phyloP scores from a whole-genome alignment of 2,888 invertebrate species.

The Bimastos eiseni region DNA sequence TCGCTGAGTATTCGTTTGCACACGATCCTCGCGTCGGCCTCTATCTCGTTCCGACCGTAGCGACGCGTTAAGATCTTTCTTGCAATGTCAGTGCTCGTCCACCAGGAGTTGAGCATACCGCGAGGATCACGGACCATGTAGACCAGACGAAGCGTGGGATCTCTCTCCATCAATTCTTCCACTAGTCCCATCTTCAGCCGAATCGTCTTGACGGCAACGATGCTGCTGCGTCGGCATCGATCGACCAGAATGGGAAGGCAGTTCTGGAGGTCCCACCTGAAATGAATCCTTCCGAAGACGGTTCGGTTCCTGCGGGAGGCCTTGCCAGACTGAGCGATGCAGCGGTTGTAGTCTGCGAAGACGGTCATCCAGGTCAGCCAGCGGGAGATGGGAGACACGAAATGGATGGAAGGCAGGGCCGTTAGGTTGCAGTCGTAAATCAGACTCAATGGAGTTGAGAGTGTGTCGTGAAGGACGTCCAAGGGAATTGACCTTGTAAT shows the following conservation, averaged over 20 bases:
- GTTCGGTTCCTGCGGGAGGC: background rate
- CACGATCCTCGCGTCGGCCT: background rate
- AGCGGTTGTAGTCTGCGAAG: background rate
- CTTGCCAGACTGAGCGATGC: background rate
- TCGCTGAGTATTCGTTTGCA: background rate
- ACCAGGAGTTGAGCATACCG: conserved; percentile 20
- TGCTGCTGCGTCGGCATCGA: background rate
- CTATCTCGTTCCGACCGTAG: background rate
- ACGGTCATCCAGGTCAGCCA: background rate
- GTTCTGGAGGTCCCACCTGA: background rate
- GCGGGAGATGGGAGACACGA: background rate
- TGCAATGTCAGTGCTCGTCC: background rate
- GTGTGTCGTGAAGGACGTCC: background rate
- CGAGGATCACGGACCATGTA: background rate
- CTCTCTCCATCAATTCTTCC: background rate
- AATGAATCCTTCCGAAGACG: background rate
- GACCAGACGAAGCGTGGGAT: background rate
- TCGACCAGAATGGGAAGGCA: background rate
- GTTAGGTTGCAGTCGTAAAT: background rate
- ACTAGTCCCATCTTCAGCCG: background rate
- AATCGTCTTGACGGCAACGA: conserved; percentile 13
- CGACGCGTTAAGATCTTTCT: too few species aligned
- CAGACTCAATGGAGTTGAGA: background rate
- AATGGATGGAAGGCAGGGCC: background rate
- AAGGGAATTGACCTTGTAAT: background rate